Percentiles rank a stretch among this genome's conserved stretches.
phyloP scores from a whole-genome alignment of 64 coral and sea anemone species.

The Catalaphyllia jardinei region DNA sequence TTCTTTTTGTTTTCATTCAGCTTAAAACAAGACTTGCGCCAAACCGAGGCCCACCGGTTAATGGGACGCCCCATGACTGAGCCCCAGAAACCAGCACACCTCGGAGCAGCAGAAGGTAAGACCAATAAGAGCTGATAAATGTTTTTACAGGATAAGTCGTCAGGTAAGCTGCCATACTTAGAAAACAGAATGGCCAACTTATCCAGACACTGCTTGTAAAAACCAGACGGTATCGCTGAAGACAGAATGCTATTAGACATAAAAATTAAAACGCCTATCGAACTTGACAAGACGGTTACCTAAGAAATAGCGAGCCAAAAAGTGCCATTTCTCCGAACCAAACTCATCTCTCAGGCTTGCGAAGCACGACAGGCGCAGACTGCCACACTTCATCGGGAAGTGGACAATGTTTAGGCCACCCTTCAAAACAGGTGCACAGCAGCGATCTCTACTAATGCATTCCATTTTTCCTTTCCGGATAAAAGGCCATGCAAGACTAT shows the following conservation, averaged over 20 bases:
- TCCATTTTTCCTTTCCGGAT: not conserved
- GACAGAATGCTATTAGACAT: not conserved
- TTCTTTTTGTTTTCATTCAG: not conserved
- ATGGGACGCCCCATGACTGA: not conserved
- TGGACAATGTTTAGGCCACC: not conserved
- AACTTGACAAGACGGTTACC: not conserved
- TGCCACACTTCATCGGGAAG: not conserved
- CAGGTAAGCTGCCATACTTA: not conserved
- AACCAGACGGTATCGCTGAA: not conserved
- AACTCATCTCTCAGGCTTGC: not conserved
- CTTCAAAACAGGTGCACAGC: not conserved
- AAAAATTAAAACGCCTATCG: not conserved
- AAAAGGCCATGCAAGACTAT: not conserved
- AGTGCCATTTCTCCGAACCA: constrained; percentile 9
- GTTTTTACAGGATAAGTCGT: not conserved
- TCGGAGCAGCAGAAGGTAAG: not conserved
- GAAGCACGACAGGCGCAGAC: not conserved
- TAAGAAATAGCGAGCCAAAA: not conserved
- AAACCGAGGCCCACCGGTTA: not conserved
- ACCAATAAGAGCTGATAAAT: not conserved
- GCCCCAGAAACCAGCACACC: not conserved
- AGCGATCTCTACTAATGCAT: not conserved
- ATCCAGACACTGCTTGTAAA: not conserved
- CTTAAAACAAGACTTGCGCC: not conserved
- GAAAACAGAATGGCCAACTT: not conserved